Percentiles rank a stretch among this genome's conserved stretches.
These are phyloP conservation scores for Noctua janthe DNA, from an alignment of 2,888 invertebrate genomes.

Conservation along the genomic window DNA sequence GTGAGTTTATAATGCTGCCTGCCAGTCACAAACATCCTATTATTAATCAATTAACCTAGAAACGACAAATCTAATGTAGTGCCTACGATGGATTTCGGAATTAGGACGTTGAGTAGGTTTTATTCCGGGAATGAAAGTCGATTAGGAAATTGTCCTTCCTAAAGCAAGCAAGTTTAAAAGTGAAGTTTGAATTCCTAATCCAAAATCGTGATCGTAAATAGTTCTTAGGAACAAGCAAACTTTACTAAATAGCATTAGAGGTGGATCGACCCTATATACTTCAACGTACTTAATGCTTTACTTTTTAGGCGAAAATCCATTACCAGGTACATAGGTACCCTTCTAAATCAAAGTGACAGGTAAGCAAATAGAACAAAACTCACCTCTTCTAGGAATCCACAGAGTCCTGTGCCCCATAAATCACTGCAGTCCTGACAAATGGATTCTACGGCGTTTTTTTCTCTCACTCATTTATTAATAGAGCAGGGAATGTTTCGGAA, in stretches of 20 bases:
- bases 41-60: slow-evolving; percentile 31
- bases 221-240: neutral
- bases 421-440: slow-evolving; percentile 89
- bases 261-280: slow-evolving; percentile 7
- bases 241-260: neutral
- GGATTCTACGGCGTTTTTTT: slow-evolving; percentile 89
- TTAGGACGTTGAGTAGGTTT: neutral
- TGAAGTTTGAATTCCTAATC: neutral
- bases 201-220: neutral
- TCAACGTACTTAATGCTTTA: slow-evolving; percentile 52
- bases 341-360: slow-evolving; percentile 89
- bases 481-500: slow-evolving; percentile 90
- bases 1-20: neutral
- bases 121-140: neutral
- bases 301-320: slow-evolving; percentile 59
- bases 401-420: slow-evolving; percentile 88
- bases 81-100: neutral
- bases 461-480: slow-evolving; percentile 90
- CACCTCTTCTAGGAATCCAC: slow-evolving; percentile 88
- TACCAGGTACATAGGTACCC: slow-evolving; percentile 70
- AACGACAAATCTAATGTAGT: neutral
- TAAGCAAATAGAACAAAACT: slow-evolving; percentile 90
- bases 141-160: neutral
- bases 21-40: slow-evolving; percentile 3
- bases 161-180: neutral